phyloP scores from a whole-genome alignment of 2,113 vertebrate genomes.

The Vombatus ursinus region DNA sequence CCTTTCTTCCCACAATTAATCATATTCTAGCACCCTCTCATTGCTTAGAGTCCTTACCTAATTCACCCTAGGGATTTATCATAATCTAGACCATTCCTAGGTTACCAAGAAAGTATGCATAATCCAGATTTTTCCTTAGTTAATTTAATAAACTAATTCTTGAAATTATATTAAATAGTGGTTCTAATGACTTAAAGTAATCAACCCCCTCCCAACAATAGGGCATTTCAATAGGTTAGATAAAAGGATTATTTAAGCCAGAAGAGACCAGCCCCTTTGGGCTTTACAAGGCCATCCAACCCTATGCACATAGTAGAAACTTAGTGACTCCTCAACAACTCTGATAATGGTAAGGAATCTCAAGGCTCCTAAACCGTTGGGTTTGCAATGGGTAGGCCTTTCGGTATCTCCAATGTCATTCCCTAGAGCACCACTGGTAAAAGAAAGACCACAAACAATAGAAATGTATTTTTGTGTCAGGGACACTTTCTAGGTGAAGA shows the following conservation, averaged over 20 bases:
- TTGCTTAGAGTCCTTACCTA: neutral
- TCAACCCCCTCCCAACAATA: neutral
- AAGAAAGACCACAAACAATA: neutral
- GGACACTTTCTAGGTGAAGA: constrained; percentile 22
- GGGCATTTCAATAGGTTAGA: neutral
- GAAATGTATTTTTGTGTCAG: constrained; percentile 33
- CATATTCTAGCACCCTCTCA: neutral
- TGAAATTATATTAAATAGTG: neutral
- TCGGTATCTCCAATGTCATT: neutral
- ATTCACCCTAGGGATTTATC: neutral
- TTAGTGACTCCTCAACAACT: neutral
- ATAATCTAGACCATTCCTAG: neutral
- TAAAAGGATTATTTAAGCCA: neutral
- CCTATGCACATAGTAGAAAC: neutral
- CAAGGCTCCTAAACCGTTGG: neutral
- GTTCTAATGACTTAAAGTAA: neutral
- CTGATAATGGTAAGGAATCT: neutral
- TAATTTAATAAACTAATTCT: neutral
- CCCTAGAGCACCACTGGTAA: neutral
- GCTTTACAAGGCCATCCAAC: neutral
- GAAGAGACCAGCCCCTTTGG: neutral
- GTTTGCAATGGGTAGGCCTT: neutral
- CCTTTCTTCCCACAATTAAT: neutral
- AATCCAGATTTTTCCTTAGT: neutral
- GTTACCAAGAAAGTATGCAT: neutral